Conservation (phyloP, 2,888 invertebrate genomes). For the Amphipoea lucens region DNA sequence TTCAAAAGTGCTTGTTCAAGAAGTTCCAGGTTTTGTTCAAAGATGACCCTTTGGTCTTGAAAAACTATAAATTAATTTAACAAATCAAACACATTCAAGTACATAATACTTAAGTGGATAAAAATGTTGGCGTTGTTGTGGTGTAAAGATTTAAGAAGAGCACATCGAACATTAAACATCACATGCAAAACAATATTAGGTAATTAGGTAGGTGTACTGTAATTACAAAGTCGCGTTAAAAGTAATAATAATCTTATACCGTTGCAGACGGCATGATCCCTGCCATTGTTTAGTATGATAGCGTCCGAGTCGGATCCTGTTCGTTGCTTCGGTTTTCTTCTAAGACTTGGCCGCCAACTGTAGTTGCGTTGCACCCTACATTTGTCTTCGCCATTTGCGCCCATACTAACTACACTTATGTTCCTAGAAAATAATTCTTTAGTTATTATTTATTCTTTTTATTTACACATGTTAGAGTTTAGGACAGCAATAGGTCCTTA, state of each 20-base stretch:
- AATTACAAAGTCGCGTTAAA: neutral
- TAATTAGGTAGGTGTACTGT: neutral
- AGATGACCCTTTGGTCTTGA: neutral
- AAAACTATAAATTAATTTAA: neutral
- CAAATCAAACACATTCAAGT: neutral
- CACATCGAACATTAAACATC: neutral
- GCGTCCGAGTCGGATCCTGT: slow-evolving; percentile 91
- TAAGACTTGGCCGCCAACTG: slow-evolving; percentile 95
- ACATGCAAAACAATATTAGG: slow-evolving; percentile 9
- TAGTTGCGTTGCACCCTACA: slow-evolving; percentile 92
- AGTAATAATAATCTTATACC: slow-evolving; percentile 80
- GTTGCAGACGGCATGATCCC: slow-evolving; percentile 94
- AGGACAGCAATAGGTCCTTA: neutral
- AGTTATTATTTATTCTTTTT: neutral
- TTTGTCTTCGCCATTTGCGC: slow-evolving; percentile 82
- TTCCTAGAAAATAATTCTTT: slow-evolving; percentile 73
- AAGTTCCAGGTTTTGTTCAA: neutral
- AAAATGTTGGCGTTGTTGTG: neutral
- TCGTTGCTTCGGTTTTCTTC: slow-evolving; percentile 91
- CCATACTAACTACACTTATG: slow-evolving; percentile 78
- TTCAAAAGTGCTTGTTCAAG: neutral
- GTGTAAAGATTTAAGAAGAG: slow-evolving; percentile 9
- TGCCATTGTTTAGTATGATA: slow-evolving; percentile 92
- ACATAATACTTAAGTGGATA: neutral
- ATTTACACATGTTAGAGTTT: neutral